Evolutionary conservation across 2,113 vertebrate species (phyloP), one percentile per base, ranked within the genome.

Genomic region (Condylura cristata): DNA sequence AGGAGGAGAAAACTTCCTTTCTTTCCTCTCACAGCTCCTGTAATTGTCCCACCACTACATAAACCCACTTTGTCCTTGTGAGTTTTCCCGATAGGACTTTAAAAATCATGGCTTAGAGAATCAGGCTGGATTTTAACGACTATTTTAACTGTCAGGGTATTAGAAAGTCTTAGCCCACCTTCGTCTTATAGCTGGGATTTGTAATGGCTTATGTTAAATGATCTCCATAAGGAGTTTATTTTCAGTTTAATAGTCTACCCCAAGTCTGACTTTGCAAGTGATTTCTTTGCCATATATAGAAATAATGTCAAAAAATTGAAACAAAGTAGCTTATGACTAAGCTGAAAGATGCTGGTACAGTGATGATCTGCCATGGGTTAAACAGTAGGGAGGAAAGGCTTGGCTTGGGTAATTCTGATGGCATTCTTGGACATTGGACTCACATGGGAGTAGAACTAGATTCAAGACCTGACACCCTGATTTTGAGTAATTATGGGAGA

Each of bases 201-300:
- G 79, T 91, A 82, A 65, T 58, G 90, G 94, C 91, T 97, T 97
- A 90, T 37, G 51, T 75, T 91, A 93, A 86, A 71, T 51, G 92
- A 79, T 80, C 90, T 68, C 85, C 96, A 95, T 86, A 92, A 96
- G 93, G 90, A 91, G 80, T 84, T 93, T 95, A 92, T 97, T 93
- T 96, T 86, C 72, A 26, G 70, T 93, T 91, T 96, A 87, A 87
- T 66, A 61, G 80, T 86, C 93, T 96, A 65, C 65, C 32, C 90
- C 76, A 63, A 34, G 81, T 71, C 94, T 92, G 88, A 93, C 58
- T 95, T 95, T 84, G 81, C 74, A 65, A 80, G 72, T 11, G 30
- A 30, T 82, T 79, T 95, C 76, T 80, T 75, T 96, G 88, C 81
- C 88, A 95, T 85, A 66, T 89, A 53, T 32, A 74, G 90, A 82